These are phyloP conservation scores for Procambarus virginalis DNA, from an alignment of 1,140 invertebrate species.

Conservation along the genomic window DNA sequence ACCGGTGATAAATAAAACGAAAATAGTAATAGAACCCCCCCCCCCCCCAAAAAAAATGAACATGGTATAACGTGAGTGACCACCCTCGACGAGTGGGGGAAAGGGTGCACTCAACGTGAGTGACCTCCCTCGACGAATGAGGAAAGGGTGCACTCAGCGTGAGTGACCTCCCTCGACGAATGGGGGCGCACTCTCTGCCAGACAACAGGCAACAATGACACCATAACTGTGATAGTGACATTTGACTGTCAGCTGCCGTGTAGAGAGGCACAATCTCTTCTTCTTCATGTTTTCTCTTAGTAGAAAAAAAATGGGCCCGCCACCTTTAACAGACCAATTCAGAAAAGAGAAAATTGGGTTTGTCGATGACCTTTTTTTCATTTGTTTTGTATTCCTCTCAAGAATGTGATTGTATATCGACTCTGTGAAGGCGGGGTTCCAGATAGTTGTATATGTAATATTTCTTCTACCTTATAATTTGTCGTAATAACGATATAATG, in stretches of 20 bases:
- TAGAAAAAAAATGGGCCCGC: slow-evolving; percentile 34
- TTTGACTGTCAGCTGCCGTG: slow-evolving; percentile 53
- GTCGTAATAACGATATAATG: slow-evolving; percentile 63
- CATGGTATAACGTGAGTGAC: neutral
- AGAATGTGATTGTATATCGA: slow-evolving; percentile 27
- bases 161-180: neutral
- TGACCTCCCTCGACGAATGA: neutral
- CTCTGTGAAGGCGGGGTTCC: slow-evolving; percentile 58
- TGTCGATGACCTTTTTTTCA: neutral
- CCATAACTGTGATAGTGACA: slow-evolving; percentile 63
- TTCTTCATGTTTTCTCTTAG: slow-evolving; percentile 48
- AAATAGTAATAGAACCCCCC: neutral
- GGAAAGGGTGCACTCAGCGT: no score
- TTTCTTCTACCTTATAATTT: slow-evolving; percentile 64
- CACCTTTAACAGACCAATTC: slow-evolving; percentile 43
- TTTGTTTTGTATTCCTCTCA: neutral
- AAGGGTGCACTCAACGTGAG: neutral
- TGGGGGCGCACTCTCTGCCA: slow-evolving; percentile 8
- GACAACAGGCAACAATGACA: slow-evolving; percentile 16
- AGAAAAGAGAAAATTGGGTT: neutral
- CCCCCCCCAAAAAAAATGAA: neutral
- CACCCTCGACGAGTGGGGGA: neutral
- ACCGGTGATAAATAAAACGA: neutral
- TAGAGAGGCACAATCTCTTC: slow-evolving; percentile 44
- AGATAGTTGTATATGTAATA: slow-evolving; percentile 65